Conservation (phyloP, 2,113 vertebrate species). For the Vanacampus margaritifer region DNA sequence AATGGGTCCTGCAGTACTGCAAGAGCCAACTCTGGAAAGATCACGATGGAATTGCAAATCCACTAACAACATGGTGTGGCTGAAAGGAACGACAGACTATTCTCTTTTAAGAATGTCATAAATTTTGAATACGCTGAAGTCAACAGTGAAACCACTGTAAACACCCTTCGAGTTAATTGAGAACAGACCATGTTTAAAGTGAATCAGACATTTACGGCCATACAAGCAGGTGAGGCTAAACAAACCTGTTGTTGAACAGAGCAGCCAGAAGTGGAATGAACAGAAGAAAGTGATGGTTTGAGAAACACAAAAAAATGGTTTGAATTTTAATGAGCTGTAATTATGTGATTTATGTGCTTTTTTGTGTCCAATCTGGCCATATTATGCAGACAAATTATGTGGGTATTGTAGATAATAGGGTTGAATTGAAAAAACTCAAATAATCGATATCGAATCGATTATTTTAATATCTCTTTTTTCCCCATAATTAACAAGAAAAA, state of each 20-base stretch:
- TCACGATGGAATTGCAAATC: neutral
- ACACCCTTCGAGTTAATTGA: conserved; percentile 2
- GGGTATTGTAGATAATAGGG: no score
- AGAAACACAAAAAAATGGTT: no score
- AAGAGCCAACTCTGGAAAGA: neutral
- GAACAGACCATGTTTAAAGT: neutral
- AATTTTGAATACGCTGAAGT: conserved; percentile 4
- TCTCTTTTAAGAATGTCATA: neutral
- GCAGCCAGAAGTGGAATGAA: neutral
- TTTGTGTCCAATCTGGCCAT: neutral
- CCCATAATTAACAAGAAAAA: no score
- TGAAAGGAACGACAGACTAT: neutral
- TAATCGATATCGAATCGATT: no score
- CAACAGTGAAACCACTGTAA: conserved; percentile 2
- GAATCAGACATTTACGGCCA: neutral
- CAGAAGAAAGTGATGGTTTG: neutral
- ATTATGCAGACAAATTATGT: neutral
- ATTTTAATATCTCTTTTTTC: no score
- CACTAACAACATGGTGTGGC: neutral
- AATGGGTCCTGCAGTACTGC: neutral
- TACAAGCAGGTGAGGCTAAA: neutral
- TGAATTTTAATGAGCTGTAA: neutral
- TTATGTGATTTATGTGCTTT: neutral
- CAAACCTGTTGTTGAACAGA: neutral
- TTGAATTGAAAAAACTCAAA: no score